Base-by-base conservation (phyloP, 2,797 vertebrate genomes). In the Chaetodon trifasciatus region DNA sequence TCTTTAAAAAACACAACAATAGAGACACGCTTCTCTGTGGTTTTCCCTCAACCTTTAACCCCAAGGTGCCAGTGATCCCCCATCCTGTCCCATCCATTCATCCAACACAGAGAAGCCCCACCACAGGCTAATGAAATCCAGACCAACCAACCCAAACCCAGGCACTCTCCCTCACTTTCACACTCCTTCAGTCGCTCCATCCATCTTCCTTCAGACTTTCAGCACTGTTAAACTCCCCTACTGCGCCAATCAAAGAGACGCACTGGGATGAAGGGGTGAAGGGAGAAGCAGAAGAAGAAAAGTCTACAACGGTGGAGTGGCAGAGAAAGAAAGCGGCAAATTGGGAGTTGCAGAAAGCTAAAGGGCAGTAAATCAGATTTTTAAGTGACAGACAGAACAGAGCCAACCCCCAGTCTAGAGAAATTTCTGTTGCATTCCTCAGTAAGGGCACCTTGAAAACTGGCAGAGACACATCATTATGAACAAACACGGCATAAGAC, bases 41-140 rank as follows among this genome's bases (percentile, higher is more conserved):
- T 84, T 89, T 82, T 86, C 58, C 50, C 46, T 86, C 76, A 80
- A 88, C 86, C 90, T 91, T 91, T 91, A 62, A 91, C 91, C 88
- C 72, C n/a, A 56, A 88, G 79, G 84, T 92, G 88, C 88, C 84
- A 81, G 70, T 66, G 82, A 88, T 79, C 82, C 24, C 52, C 60
- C 67, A 40, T 68, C 62, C 74, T 78, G 61, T 84, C 89, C 81
- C 56, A 86, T 90, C 78, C 68, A 82, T 87, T 82, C 84, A 84
- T 81, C 82, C 80, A 77, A 82, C 73, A 85, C 79, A 78, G 80
- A 42, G 52, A 67, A 79, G 81, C 77, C 76, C 84, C 49, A 84
- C 87, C 86, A 74, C 90, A 88, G 70, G 46, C 83, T 93, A 93
- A 93, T 89, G 87, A 92, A 93, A 93, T 70, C 84, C 90, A 93